phyloP scores from a whole-genome alignment of 2,797 vertebrate species.

The Pseudochromis fuscus region DNA sequence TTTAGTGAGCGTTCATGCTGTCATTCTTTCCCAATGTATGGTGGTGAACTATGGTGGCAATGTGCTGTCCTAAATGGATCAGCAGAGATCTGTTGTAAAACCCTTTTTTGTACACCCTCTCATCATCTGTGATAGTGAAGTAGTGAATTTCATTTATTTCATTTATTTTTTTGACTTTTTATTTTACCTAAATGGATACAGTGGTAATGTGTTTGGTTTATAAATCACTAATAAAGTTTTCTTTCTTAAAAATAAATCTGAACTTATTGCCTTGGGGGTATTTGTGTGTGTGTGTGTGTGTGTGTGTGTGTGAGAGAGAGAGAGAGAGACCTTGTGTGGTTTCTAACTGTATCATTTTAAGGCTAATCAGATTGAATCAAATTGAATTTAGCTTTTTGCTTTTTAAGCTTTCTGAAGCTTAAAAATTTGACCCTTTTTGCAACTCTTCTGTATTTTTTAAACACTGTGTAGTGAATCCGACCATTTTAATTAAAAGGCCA shows the following conservation, averaged over 20 bases:
- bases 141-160: constrained; percentile 92
- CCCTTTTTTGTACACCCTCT: constrained; percentile 90
- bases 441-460: not conserved
- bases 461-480: constrained; percentile 4
- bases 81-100: constrained; percentile 88
- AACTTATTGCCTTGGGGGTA: constrained; percentile 53
- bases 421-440: not conserved
- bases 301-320: not conserved
- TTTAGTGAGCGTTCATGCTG: constrained; percentile 97
- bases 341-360: not conserved
- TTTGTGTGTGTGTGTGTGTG: not conserved
- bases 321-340: not conserved
- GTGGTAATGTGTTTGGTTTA: constrained; percentile 94
- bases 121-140: constrained; percentile 94
- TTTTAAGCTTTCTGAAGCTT: not conserved
- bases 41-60: constrained; percentile 91
- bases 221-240: constrained; percentile 98
- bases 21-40: constrained; percentile 90
- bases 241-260: constrained; percentile 93
- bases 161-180: constrained; percentile 77
- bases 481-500: constrained; percentile 7
- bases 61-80: constrained; percentile 89
- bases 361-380: not conserved
- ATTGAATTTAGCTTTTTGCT: constrained; percentile 13
- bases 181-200: constrained; percentile 86